Evolutionary conservation across 2,113 vertebrate genomes (phyloP), one percentile per base, ranked within the genome.

Genomic region (Pterocles burchelli): DNA sequence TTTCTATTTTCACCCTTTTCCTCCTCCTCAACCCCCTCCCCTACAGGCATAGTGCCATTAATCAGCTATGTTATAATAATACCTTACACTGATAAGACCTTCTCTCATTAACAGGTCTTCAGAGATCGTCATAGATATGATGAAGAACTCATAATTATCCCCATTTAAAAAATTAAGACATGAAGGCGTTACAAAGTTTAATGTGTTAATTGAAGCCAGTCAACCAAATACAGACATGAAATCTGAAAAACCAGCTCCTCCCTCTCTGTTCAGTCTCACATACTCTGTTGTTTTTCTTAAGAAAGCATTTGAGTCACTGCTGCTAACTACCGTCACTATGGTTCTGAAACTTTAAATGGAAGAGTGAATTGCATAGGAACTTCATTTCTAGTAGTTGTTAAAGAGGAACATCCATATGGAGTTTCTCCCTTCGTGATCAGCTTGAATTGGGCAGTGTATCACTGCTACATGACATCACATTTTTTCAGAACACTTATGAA

Each of bases 1-100:
- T 89, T 97, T 96, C 85, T 90, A 93, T 96, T 96, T 96, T 91
- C 95, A 89, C 77, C 25, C 26, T 92, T 28, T 88, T 94, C 77
- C 88, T 95, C 88, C 74, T 79, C 43, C 33, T 1, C 80, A 55
- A 15, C 54, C 58, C 57, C 19, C 31, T 86, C 36, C 63, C 78
- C 82, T 92, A 55, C 25, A 85, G 88, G 49, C 85, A 85, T 11
- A 61, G 48, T 76, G 73, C 74, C 70, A 94, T 95, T 93, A 89
- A 89, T 96, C 85, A 80, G 10, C 52, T 71, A 5, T 61, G 38
- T 29, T 85, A 29, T 71, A 92, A 67, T 83, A 91, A 79, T 72
- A 84, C 52, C 88, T 93, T 88, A 51, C 34, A 61, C 34, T 75
- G 95, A 81, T 93, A 94, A 94, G 57, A 59, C 21, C 9, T 71